These are phyloP conservation scores for Micromys minutus DNA, from an alignment of 2,113 vertebrate species.

Conservation along the genomic window DNA sequence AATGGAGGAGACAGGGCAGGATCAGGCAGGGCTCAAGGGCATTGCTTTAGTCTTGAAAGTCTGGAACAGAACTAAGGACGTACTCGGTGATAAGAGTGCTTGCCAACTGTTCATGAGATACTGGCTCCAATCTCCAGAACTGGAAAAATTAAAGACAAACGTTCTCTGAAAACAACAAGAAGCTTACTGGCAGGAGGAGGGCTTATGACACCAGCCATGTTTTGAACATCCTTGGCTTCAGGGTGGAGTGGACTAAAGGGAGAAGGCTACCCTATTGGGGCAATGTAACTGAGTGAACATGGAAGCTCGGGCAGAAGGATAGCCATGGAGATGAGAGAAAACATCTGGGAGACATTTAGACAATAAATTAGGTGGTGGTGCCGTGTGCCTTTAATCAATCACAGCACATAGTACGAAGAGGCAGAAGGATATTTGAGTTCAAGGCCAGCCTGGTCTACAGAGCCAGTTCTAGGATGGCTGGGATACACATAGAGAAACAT, in stretches of 20 bases:
- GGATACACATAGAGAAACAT: neutral
- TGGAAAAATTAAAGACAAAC: neutral
- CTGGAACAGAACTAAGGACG: neutral
- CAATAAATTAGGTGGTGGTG: neutral
- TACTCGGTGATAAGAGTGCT: neutral
- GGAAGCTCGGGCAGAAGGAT: neutral
- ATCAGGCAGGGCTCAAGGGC: neutral
- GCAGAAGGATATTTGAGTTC: neutral
- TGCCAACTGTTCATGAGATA: neutral
- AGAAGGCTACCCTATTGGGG: neutral
- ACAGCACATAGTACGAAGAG: neutral
- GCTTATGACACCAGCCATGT: neutral
- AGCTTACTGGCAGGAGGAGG: neutral
- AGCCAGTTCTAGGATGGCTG: neutral
- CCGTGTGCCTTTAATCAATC: neutral
- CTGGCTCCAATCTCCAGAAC: neutral
- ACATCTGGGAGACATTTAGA: neutral
- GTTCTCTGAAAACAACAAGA: neutral
- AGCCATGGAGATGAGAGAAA: neutral
- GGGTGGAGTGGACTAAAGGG: neutral
- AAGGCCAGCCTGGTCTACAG: neutral
- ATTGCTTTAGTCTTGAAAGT: neutral
- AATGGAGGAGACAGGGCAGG: neutral
- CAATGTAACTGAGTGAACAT: neutral
- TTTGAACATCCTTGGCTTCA: neutral